Evolutionary conservation across 2,888 invertebrate genomes (phyloP).

Genomic region (Ichneumon xanthorius): DNA sequence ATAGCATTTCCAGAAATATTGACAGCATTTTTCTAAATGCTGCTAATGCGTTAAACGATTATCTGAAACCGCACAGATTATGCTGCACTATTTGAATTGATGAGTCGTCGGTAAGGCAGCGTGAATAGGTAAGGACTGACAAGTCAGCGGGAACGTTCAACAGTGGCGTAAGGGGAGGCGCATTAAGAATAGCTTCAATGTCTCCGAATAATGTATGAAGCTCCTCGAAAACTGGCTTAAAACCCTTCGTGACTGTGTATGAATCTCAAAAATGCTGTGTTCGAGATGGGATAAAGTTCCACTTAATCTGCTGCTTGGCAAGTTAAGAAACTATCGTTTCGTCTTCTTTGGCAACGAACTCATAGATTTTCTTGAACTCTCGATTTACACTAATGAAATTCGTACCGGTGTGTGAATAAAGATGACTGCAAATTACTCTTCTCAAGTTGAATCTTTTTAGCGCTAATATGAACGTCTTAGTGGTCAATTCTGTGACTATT

Average conservation of each 20-base stretch:
- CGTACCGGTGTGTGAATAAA: conserved; percentile 61
- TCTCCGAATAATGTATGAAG: conserved; percentile 48
- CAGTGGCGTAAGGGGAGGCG: conserved; percentile 30
- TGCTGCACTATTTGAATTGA: conserved; percentile 49
- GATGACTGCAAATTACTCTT: conserved; percentile 55
- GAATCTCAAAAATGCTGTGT: conserved; percentile 62
- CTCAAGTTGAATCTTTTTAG: conserved; percentile 57
- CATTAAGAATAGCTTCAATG: conserved; percentile 62
- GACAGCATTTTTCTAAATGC: conserved; percentile 66
- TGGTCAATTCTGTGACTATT: conserved; percentile 58
- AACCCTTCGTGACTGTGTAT: conserved; percentile 41
- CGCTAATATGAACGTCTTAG: conserved; percentile 59
- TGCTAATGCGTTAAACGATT: conserved; percentile 71
- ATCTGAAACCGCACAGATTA: conserved; percentile 58
- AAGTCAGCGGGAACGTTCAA: background rate
- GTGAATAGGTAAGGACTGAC: conserved; percentile 67
- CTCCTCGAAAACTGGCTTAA: conserved; percentile 51
- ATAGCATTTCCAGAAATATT: conserved; percentile 72
- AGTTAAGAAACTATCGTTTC: conserved; percentile 12
- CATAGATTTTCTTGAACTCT: conserved; percentile 28
- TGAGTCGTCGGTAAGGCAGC: conserved; percentile 75
- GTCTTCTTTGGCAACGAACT: background rate
- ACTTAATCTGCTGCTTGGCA: conserved; percentile 24
- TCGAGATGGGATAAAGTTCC: conserved; percentile 54
- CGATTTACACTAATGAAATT: conserved; percentile 65